Base-by-base conservation (phyloP, 1,140 invertebrate genomes). In the Cephus cinctus region DNA sequence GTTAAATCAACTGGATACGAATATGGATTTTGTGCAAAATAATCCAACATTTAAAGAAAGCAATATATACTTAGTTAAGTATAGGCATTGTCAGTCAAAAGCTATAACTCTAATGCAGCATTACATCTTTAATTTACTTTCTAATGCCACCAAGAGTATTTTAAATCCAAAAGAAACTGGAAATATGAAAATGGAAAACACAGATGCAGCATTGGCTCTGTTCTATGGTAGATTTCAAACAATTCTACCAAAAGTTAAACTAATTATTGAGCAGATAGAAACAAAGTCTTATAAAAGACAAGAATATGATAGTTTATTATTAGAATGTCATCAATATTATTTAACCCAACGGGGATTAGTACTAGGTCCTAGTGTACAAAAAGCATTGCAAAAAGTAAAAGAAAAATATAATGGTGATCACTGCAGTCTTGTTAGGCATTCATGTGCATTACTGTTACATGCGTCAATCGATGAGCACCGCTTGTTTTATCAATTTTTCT, bases 151-250 rank as follows among this genome's bases (percentile, higher is more conserved):
- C 1, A 86, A 89, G 87, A 76, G 86, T 82, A 39, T 69, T 81
- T 32, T 71, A 62, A 53, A 81, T 76, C 21, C 69, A 27, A 75
- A 60, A 23, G 77, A 81, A n/a, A 76, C 76, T 11, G 69, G 77
- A 12, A 57, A 64, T 4, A 55, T 61, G 1, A 74, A 76, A 20
- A 64, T 57, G 22, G 77, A 78, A 23, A 75, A 66, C 23, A 54
- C 81, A 1, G 89, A 94, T 63, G 86, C 91, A 20, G 87, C 90
- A 1, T 89, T 94, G 69, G 91, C 93, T 0, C 71, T 96, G 1
- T 94, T 94, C 65, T 98, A 97, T 71, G 94, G 94, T 0, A 94
- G 95, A 75, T 97, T 97, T 75, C 88, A 94, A 73, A 87, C 90
- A 1, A 87, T 89, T 44, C 86, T 94, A 1, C 85, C 88, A 0